Evolutionary conservation across 1,140 invertebrate species (phyloP), one percentile per base, ranked within the genome.

Genomic region (Theocolax elegans): DNA sequence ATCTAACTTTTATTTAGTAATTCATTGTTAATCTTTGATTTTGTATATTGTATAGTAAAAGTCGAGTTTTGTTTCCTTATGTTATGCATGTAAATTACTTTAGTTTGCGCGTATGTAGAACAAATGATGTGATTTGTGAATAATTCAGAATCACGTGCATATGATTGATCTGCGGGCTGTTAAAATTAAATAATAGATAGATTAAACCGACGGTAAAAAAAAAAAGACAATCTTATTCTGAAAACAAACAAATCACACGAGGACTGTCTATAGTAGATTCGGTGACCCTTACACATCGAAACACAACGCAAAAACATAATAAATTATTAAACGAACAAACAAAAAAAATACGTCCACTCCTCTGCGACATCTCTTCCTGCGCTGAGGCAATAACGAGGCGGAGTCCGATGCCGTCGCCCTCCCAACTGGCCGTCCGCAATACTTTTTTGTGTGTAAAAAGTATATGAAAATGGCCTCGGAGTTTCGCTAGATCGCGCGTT

Each of bases 401-500:
- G 51, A 70, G 40, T 19, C 19, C 54, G 35, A 19, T 38, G 29
- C 40, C n/a, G 44, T 48, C 54, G 65, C 46, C 44, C 35, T 21
- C 15, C 27, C 40, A 44, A 48, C 59, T 40, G 59, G 51, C 31
- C 35, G 48, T 56, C 68, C 23, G 44, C 68, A 46, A 44, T n/a
- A 48, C 40, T 29, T 58, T 64, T 58, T 35, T 35, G 31, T 35
- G 31, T 35, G 25, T 46, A 54, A 42, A 44, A 62, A 62, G 56
- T 31, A 68, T 38, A 17, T 7, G 44, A 53, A 44, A 54, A 44
- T 15, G 51, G 60, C 21, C 68, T 13, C 51, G 40, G 40, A 64
- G 40, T 59, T 38, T 44, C 66, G 79, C 80, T 83, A 80, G 79
- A 79, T 79, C 80, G 83, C 84, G 83, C 82, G 81, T 85, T 79